Percentiles rank a stretch among this genome's conserved stretches.
phyloP scores from a whole-genome alignment of 2,113 vertebrate species.

The Cavia porcellus region DNA sequence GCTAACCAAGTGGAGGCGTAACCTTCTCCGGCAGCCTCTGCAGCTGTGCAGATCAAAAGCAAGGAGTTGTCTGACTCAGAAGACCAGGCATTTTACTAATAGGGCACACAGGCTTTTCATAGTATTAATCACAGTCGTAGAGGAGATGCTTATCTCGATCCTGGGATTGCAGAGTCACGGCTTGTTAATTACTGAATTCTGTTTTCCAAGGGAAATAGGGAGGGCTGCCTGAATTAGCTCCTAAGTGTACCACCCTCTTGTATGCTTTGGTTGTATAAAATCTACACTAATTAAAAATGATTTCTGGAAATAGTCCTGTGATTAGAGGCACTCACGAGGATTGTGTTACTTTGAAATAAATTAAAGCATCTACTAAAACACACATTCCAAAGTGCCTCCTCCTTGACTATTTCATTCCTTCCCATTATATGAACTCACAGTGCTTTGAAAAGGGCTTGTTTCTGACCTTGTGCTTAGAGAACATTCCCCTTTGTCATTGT shows the following conservation, averaged over 20 bases:
- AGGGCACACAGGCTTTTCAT: background rate
- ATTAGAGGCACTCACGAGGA: background rate
- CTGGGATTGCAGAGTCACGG: background rate
- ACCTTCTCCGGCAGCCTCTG: background rate
- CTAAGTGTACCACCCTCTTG: background rate
- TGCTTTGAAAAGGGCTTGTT: slow-evolving; percentile 23
- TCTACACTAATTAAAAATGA: background rate
- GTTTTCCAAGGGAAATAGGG: background rate
- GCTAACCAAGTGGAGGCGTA: background rate
- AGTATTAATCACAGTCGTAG: background rate
- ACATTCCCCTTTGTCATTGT: background rate
- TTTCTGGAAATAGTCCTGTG: background rate
- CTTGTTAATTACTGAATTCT: slow-evolving; percentile 2
- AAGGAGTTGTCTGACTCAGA: background rate
- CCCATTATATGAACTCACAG: background rate
- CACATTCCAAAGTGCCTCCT: background rate
- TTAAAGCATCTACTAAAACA: background rate
- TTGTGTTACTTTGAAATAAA: slow-evolving; percentile 17
- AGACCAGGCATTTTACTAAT: background rate
- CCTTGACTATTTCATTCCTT: background rate
- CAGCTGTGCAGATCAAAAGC: background rate
- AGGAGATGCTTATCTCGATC: background rate
- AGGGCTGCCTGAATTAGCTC: background rate
- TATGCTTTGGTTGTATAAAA: background rate
- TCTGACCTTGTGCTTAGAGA: slow-evolving; percentile 4